Conservation (phyloP, 2,113 vertebrate genomes). For the Psophia crepitans region DNA sequence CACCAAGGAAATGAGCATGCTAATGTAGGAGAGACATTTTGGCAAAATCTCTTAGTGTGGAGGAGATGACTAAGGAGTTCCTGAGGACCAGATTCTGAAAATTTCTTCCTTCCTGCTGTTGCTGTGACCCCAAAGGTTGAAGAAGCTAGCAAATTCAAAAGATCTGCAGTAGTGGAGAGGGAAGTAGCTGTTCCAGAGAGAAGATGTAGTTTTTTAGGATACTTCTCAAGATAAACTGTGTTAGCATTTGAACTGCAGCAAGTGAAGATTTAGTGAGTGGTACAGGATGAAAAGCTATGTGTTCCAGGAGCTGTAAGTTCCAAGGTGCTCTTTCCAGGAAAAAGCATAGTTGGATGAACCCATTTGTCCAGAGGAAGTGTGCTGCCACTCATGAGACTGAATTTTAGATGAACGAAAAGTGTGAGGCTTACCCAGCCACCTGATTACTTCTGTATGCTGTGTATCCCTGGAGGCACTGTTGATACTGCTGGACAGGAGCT, state of each 20-base stretch:
- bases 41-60: background rate
- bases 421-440: background rate
- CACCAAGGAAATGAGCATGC: background rate
- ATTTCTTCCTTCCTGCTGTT: background rate
- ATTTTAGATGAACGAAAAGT: background rate
- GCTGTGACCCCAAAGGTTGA: background rate
- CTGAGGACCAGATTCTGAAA: background rate
- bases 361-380: background rate
- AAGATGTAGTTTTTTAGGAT: background rate
- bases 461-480: background rate
- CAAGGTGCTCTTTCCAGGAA: background rate
- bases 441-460: background rate
- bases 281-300: background rate
- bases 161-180: background rate
- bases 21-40: background rate
- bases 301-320: background rate
- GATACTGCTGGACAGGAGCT: background rate
- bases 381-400: background rate
- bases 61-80: background rate
- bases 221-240: background rate
- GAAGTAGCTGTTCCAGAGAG: background rate
- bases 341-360: background rate
- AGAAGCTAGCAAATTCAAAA: background rate
- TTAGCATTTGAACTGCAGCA: background rate
- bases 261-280: background rate